Evolutionary conservation across 2,113 vertebrate species (phyloP).

Genomic region (Vidua chalybeata): DNA sequence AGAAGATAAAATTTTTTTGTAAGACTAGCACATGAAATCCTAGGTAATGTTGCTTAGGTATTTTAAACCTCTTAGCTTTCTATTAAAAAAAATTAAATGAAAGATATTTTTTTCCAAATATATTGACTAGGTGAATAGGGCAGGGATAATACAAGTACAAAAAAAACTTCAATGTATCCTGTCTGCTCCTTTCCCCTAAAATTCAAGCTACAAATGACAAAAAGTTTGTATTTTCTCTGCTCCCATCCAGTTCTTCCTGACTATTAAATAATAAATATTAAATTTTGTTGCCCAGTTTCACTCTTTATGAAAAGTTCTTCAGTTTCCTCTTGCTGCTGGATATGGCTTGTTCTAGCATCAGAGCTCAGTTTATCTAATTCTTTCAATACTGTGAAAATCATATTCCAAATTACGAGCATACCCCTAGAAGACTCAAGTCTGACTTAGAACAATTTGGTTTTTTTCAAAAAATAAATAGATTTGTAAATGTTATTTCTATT

Average conservation of each 20-base stretch:
- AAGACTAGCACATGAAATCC: not conserved
- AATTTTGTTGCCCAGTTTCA: not conserved
- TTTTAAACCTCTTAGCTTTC: not conserved
- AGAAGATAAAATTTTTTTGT: not conserved
- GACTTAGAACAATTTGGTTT: not conserved
- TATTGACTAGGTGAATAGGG: not conserved
- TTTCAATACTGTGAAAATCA: not conserved
- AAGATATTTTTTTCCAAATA: not conserved
- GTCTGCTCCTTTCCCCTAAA: not conserved
- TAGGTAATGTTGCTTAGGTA: not conserved
- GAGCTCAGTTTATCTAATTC: not conserved
- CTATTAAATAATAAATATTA: not conserved
- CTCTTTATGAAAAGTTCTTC: not conserved
- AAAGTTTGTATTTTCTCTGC: not conserved
- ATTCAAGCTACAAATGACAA: not conserved
- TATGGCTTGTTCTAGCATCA: not conserved
- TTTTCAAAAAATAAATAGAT: not conserved
- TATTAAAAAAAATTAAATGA: not conserved
- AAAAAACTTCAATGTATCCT: rapidly evolving
- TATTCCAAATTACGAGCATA: not conserved
- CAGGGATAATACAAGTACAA: not conserved
- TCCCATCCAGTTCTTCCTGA: not conserved
- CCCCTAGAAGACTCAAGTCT: not conserved
- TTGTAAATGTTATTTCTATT: not conserved
- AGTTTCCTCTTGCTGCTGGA: not conserved